Evolutionary conservation across 2,797 vertebrate species (phyloP).

Genomic region (Dicrostonyx torquatus): DNA sequence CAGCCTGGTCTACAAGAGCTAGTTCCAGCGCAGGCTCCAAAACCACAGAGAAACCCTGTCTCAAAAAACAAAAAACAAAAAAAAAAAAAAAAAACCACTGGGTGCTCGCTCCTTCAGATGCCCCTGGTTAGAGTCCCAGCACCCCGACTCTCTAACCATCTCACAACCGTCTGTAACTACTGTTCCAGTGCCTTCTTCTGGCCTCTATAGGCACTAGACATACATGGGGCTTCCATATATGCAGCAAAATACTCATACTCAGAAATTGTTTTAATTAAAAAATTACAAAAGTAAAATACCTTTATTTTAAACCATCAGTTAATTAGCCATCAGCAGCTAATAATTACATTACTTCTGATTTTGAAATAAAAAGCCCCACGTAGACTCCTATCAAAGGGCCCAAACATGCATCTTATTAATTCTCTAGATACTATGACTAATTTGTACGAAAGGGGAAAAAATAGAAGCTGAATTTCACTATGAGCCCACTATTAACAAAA

Average conservation of each 20-base stretch:
- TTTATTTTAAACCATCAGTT: background rate
- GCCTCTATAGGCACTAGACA: background rate
- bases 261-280: background rate
- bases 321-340: background rate
- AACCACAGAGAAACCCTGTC: too few species aligned
- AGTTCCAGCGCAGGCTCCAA: too few species aligned
- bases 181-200: background rate
- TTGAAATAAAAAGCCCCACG: background rate
- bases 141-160: background rate
- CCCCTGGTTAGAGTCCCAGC: background rate
- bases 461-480: background rate
- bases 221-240: too few species aligned
- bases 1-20: too few species aligned
- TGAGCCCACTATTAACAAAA: background rate
- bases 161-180: background rate
- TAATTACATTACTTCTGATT: background rate
- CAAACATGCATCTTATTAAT: background rate
- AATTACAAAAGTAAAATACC: background rate
- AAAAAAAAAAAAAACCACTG: too few species aligned
- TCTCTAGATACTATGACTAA: background rate
- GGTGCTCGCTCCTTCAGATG: background rate
- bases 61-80: too few species aligned
- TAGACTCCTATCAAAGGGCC: background rate
- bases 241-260: background rate
- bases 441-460: conserved; percentile 27